Evolutionary conservation across 2,888 invertebrate genomes (phyloP).

Genomic region (Acrocyrtus sp.): DNA sequence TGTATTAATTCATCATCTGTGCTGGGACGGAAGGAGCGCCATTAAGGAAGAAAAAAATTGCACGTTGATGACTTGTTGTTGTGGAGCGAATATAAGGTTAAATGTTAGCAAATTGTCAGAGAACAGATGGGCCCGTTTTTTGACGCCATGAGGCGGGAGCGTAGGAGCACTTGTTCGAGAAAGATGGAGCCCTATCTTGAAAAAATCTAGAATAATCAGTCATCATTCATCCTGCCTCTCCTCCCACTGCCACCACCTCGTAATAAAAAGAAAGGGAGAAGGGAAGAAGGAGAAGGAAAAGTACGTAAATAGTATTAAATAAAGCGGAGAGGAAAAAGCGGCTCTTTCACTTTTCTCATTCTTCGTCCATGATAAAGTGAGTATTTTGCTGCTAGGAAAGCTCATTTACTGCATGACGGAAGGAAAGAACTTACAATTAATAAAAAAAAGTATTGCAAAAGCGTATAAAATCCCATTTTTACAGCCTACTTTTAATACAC

Average conservation of each 20-base stretch:
- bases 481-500: too few relatives aligned
- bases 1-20: background rate
- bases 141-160: background rate
- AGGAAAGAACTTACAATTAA: background rate
- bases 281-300: background rate
- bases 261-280: constrained; percentile 4
- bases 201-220: background rate
- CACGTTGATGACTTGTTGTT: background rate
- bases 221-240: background rate
- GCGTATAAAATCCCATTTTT: too few relatives aligned
- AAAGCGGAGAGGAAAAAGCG: constrained; percentile 2
- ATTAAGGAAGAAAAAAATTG: background rate
- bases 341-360: background rate
- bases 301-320: background rate
- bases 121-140: background rate
- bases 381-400: background rate
- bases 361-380: background rate
- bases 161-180: background rate
- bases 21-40: background rate
- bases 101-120: background rate
- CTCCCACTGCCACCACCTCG: constrained; percentile 1
- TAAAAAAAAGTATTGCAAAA: background rate
- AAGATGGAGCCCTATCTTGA: background rate
- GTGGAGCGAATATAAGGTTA: background rate
- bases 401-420: background rate